Evolutionary conservation across 2,113 vertebrate genomes (phyloP).

Genomic region (Albula glossodonta): DNA sequence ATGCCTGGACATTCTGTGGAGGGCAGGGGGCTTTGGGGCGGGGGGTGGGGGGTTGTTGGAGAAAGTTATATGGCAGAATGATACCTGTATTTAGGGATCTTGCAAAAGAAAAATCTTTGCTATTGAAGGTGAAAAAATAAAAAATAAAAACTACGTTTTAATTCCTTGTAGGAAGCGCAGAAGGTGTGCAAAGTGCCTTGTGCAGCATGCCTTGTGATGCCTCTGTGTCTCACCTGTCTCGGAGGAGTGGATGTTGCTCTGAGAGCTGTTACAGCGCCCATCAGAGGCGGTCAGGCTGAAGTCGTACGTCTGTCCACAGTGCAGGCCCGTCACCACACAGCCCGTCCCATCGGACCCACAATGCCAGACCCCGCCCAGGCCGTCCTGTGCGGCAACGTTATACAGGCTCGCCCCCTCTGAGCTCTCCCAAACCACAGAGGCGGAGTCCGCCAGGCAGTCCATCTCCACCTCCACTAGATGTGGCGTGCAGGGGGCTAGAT

Average conservation of each 20-base stretch:
- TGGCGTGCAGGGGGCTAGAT: constrained; percentile 66
- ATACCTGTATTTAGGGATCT: too few relatives aligned
- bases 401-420: constrained; percentile 55
- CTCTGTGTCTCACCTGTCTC: constrained; percentile 60
- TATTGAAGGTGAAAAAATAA: too few relatives aligned
- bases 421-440: constrained; percentile 58
- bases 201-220: constrained; percentile 45
- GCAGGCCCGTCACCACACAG: constrained; percentile 58
- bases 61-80: too few relatives aligned
- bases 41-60: constrained; percentile 9
- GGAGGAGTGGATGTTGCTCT: constrained; percentile 52
- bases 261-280: constrained; percentile 56
- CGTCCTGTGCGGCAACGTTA: constrained; percentile 39
- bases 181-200: not conserved
- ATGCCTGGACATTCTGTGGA: constrained; percentile 38
- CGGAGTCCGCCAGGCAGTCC: constrained; percentile 66
- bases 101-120: too few relatives aligned
- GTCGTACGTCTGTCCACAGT: constrained; percentile 64
- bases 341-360: constrained; percentile 51
- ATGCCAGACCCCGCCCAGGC: constrained; percentile 35
- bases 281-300: constrained; percentile 59
- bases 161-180: too few relatives aligned
- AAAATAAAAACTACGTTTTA: too few relatives aligned
- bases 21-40: constrained; percentile 44
- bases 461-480: constrained; percentile 58